Base-by-base conservation (phyloP, 2,888 invertebrate species). In the Liodrosophila aerea region DNA sequence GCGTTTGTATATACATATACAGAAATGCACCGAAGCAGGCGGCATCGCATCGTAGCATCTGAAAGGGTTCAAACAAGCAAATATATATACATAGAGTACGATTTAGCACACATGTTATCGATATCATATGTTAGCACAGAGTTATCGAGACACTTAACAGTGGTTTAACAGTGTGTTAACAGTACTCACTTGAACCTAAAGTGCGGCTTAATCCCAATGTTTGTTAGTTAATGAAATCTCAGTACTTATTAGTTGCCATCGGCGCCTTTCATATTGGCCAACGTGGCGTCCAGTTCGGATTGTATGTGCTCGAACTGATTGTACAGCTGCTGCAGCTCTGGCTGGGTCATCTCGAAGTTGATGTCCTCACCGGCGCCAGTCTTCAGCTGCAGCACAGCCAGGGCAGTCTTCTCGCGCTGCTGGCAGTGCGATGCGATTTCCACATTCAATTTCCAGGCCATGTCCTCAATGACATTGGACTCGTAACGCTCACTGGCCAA, bases 361-460 rank as follows among this genome's bases (percentile, higher is more conserved):
- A 91, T 87, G 57, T 90, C 90, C 54, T 88, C 86, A 7, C 91
- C 90, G 4, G 87, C 85, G 7, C 82, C 88, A 7, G 89, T 89
- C 45, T 85, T 90, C 1, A 92, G 85, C 63, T 92, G 92, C 9
- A 92, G 72, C 22, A 91, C 89, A 2, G 91, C 91, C 39, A 91
- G 86, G 0, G 92, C 91, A 1, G 89, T 84, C 33, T 90, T 90
- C 64, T 91, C 90, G 54, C 91, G 90, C 46, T 89, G 89, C 54
- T 90, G 89, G 29, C 90, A 87, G 54, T 91, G 90, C 1, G 91
- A 91, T 4, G 91, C 90, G 27, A 90, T 89, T 81, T 92, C 91
- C 15, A 92, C 88, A 78, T 92, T 92, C 1, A 92, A 74, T 60
- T 92, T 91, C 92, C 93, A 93, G 27, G 90, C 89, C 30, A 92